Evolutionary conservation across 1,140 invertebrate genomes (phyloP).

Genomic region (Eubasilissa regina): DNA sequence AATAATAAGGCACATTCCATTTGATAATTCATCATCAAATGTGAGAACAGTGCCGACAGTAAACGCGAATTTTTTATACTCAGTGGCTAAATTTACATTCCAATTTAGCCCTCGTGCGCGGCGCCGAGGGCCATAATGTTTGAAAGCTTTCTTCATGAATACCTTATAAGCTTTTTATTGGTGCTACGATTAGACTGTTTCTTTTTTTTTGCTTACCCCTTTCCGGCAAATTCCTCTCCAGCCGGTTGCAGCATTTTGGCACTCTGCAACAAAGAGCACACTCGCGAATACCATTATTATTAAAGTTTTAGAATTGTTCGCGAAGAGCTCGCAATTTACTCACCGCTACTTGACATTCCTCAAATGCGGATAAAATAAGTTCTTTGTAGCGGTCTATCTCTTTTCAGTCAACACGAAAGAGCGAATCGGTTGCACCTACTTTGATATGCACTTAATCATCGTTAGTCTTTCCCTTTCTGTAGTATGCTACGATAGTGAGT

Average conservation of each 20-base stretch:
- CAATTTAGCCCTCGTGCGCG: not conserved
- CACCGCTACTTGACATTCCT: not conserved
- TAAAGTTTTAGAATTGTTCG: not conserved
- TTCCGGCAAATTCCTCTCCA: not conserved
- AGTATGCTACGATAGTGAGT: not conserved
- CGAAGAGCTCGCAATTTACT: not conserved
- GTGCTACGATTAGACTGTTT: not conserved
- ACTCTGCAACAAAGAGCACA: not conserved
- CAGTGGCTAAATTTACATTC: not conserved
- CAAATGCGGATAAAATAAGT: not conserved
- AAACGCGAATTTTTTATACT: not conserved
- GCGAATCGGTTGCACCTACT: constrained; percentile 5
- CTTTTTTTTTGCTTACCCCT: not conserved
- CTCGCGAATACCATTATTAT: not conserved
- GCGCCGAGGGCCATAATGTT: constrained; percentile 5
- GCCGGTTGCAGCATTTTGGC: not conserved
- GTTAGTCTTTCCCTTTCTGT: constrained; percentile 1
- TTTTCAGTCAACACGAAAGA: constrained; percentile 1
- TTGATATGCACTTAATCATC: constrained; percentile 24
- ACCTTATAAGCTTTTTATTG: constrained; percentile 33
- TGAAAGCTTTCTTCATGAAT: constrained; percentile 37
- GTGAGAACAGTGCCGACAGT: too few relatives aligned
- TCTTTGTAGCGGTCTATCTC: constrained; percentile 4
- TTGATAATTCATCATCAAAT: too few relatives aligned
- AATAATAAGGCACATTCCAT: too few relatives aligned